phyloP scores from a whole-genome alignment of 2,113 vertebrate species.

The Psephotus haematonotus region DNA sequence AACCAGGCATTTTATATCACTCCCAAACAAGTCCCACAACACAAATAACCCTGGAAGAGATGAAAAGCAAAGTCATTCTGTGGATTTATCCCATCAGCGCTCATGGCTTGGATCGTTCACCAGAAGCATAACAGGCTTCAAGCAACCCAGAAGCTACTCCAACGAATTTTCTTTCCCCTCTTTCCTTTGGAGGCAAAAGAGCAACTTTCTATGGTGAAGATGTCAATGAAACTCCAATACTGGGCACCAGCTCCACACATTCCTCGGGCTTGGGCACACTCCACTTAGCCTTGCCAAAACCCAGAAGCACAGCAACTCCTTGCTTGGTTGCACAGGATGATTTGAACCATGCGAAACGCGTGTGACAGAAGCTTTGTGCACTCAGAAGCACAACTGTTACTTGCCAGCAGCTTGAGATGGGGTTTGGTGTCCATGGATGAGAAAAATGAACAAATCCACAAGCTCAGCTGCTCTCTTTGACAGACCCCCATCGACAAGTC shows the following conservation, averaged over 20 bases:
- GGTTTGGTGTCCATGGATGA: background rate
- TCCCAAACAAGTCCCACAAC: background rate
- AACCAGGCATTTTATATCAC: rapidly evolving
- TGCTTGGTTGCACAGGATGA: rapidly evolving
- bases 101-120: rapidly evolving
- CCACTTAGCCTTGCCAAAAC: rapidly evolving
- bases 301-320: background rate
- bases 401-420: background rate
- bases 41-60: background rate
- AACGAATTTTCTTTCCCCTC: background rate
- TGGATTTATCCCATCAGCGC: background rate
- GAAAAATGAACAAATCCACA: background rate
- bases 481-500: background rate
- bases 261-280: background rate
- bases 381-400: rapidly evolving
- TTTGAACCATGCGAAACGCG: rapidly evolving
- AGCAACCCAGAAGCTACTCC: rapidly evolving
- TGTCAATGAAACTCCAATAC: rapidly evolving
- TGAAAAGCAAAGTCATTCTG: rapidly evolving
- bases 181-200: rapidly evolving
- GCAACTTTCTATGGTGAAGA: rapidly evolving
- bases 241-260: background rate
- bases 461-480: background rate
- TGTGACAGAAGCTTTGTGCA: background rate
- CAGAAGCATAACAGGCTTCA: rapidly evolving